Base-by-base conservation (phyloP, 1,140 invertebrate species). In the Hylaeus anthracinus region DNA sequence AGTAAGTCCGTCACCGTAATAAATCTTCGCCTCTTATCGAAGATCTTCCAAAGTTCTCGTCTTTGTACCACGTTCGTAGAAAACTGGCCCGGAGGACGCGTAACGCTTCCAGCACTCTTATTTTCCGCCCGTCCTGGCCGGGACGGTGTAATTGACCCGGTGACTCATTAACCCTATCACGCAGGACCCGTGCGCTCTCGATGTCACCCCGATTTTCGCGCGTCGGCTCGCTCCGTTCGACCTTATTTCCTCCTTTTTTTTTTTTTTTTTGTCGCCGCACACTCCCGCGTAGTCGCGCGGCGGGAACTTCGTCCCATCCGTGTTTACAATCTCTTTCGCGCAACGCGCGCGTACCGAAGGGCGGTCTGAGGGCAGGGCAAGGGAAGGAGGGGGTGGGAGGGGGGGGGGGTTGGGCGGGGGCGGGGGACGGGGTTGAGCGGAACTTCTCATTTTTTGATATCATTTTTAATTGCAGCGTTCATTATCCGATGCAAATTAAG, bases 401-500 rank as follows among this genome's bases (percentile, higher is more conserved):
- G 26, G 26, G 26, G 26, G 26, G 0, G 26, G 26, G 26, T 26
- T 26, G 26, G 26, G 26, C 0, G 26, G 26, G 0, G 26, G 26
- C 26, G 26, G 26, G 26, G 26, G 26, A 26, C 26, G 26, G 26
- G 26, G 26, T 26, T 26, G 48, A 9, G 12, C 5, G 45, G 3
- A 15, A 64, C 41, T 60, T 78, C 63, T 76, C 51, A 9, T 51
- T 51, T 51, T 51, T 51, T 85, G 73, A 72, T 64, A 69, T 75
- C 85, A 82, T 76, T 88, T 88, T 88, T 84, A 85, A 90, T 86
- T 79, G 82, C 82, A 61, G 70, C 64, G 66, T 83, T 89, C 85
- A 85, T 88, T 88, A 86, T 84, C 83, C 79, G 82, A 86, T 86
- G 83, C 73, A 84, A 86, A 84, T 84, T 79, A 83, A 83, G 75